Evolutionary conservation across 37 sponge, comb jelly and placozoan species (phyloP).

Genomic region (Beroe forskalii): DNA sequence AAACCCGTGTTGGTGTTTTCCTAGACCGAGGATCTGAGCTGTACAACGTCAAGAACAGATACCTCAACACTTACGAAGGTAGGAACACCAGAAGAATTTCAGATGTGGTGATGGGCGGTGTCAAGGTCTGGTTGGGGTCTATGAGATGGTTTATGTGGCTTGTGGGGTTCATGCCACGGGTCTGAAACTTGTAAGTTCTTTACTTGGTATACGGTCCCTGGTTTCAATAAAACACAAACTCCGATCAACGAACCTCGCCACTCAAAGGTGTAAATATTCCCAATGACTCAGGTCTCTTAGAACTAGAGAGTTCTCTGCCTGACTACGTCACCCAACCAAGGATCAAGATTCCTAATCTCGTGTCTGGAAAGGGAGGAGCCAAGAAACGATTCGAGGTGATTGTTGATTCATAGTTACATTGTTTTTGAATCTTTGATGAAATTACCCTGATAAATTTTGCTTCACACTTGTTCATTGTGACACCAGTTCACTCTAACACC

Average conservation of each 20-base stretch:
- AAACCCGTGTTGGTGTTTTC: conserved; percentile 87
- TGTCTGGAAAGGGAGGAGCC: conserved; percentile 48
- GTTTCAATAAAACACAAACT: too few species aligned
- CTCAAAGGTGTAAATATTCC: too few species aligned
- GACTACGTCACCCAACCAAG: conserved; percentile 67
- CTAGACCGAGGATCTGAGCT: conserved; percentile 84
- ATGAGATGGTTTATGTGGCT: background rate
- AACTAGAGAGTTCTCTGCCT: conserved; percentile 75
- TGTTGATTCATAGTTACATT: background rate
- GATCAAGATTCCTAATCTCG: conserved; percentile 38
- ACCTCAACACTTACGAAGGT: conserved; percentile 69
- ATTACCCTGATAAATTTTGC: too few species aligned
- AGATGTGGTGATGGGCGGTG: too few species aligned
- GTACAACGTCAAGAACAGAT: conserved; percentile 72
- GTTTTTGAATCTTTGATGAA: too few species aligned
- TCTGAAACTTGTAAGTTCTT: too few species aligned
- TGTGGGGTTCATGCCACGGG: too few species aligned
- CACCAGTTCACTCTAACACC: too few species aligned
- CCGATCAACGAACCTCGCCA: too few species aligned
- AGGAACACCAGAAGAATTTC: background rate
- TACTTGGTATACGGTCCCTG: too few species aligned
- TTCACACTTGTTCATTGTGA: too few species aligned
- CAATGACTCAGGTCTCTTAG: conserved; percentile 81
- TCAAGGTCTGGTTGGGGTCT: too few species aligned
- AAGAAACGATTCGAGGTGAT: conserved; percentile 54